Evolutionary conservation across 92 coral and sea anemone species (phyloP), one percentile per base, ranked within the genome.

Genomic region (Epizoanthus ramosus): DNA sequence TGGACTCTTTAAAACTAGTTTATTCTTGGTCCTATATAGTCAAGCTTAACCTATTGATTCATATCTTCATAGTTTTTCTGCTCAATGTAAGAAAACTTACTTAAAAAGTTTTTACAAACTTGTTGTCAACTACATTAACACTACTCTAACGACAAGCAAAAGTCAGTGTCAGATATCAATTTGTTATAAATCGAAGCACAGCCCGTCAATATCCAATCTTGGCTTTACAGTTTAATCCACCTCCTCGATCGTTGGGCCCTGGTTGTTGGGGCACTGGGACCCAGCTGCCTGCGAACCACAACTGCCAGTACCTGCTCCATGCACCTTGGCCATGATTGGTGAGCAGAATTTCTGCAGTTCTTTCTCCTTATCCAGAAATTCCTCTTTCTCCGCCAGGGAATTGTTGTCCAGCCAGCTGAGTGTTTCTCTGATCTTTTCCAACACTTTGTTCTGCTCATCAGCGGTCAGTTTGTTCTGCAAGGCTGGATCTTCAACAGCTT

Each of bases 301-400:
- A 15, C 64, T 84, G 18, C 85, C 85, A 60, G 71, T 75, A 6
- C 67, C 81, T 43, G 69, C 86, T 41, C 92, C 97, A 43, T 92
- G 92, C 12, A 95, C 79, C 80, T 93, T 95, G 66, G 93, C 88
- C 95, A 95, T 95, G 88, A 95, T 75, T 8, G 98, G 93, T 3
- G 96, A 89, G 85, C 94, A 92, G 22, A 91, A 73, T 73, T 65
- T 64, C 84, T 93, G 93, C 35, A 92, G 83, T 25, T 95, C 97
- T 71, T 79, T 89, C 79, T 92, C 89, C 85, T 95, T 85, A 18
- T 85, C 89, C 72, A 93, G 88, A 69, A 81, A 95, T 63, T 95
- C 97, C 21, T 89, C 91, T 68, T 89, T 92, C 43, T 91, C 97
- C 1, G 98, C 97, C 75, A 85, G 8, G 13, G 94, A 69, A 50